These are phyloP conservation scores for Sparus aurata DNA, from an alignment of 2,797 vertebrate species.

Conservation along the genomic window DNA sequence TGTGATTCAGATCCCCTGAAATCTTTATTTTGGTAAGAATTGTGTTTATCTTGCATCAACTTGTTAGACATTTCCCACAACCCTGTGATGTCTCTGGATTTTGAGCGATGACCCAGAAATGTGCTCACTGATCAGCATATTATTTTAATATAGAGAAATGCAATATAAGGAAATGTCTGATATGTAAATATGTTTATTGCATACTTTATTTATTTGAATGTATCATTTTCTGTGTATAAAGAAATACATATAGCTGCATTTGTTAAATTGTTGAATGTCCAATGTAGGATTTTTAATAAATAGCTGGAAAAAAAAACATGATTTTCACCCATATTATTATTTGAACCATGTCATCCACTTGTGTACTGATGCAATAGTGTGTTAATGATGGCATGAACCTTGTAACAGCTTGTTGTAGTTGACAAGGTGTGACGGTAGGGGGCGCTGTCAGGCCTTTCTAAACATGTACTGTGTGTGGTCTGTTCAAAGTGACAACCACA, in stretches of 20 bases:
- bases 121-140: constrained; percentile 18
- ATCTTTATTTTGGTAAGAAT: constrained; percentile 53
- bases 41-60: constrained; percentile 9
- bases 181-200: constrained; percentile 70
- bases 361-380: constrained; percentile 38
- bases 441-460: constrained; percentile 53
- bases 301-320: not conserved
- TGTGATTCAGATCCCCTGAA: constrained; percentile 38
- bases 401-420: constrained; percentile 55
- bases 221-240: constrained; percentile 46
- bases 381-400: constrained; percentile 29
- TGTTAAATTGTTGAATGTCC: constrained; percentile 49
- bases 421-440: constrained; percentile 50
- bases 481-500: not conserved
- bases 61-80: constrained; percentile 19
- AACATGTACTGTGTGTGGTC: not conserved
- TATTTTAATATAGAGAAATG: constrained; percentile 32
- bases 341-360: not conserved
- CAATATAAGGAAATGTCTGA: constrained; percentile 48
- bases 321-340: constrained; percentile 1
- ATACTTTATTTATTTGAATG: constrained; percentile 67
- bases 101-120: constrained; percentile 16
- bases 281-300: constrained; percentile 65
- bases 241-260: constrained; percentile 37
- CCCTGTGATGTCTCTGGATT: constrained; percentile 28